Conservation (phyloP, 2,797 vertebrate genomes). For the Percopsis omiscomaycus region DNA sequence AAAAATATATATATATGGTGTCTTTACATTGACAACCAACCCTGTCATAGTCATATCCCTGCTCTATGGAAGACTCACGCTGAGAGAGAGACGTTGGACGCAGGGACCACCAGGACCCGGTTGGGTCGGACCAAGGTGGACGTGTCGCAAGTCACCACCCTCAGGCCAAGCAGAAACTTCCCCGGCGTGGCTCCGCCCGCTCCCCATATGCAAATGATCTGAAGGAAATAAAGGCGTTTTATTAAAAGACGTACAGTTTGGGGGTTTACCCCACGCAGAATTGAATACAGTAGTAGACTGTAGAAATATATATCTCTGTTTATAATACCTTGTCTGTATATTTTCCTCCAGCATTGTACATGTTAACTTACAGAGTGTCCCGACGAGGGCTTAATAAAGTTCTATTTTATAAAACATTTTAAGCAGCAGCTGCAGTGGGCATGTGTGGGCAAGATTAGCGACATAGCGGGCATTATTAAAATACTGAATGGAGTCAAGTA, state of each 20-base stretch:
- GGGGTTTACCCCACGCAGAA: neutral
- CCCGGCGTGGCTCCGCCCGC: constrained; percentile 94
- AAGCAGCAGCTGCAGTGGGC: too few relatives aligned
- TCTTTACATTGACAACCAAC: neutral
- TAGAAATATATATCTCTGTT: too few relatives aligned
- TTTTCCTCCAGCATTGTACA: too few relatives aligned
- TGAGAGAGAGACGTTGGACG: constrained; percentile 92
- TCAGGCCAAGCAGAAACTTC: constrained; percentile 92
- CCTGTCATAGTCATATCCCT: neutral
- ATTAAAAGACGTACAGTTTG: too few relatives aligned
- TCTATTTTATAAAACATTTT: too few relatives aligned
- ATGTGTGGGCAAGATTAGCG: too few relatives aligned
- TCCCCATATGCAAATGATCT: constrained; percentile 97
- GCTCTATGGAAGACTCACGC: constrained; percentile 81
- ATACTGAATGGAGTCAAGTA: too few relatives aligned
- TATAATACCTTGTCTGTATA: too few relatives aligned
- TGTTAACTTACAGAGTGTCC: too few relatives aligned
- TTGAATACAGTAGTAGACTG: neutral
- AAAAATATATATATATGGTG: neutral
- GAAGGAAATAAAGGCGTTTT: constrained; percentile 24
- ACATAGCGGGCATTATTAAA: too few relatives aligned
- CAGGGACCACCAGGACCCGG: constrained; percentile 90
- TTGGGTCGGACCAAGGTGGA: constrained; percentile 89
- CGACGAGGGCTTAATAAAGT: too few relatives aligned
- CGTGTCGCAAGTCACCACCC: constrained; percentile 91